Base-by-base conservation (phyloP, 2,113 vertebrate species). In the Fukomys damarensis region DNA sequence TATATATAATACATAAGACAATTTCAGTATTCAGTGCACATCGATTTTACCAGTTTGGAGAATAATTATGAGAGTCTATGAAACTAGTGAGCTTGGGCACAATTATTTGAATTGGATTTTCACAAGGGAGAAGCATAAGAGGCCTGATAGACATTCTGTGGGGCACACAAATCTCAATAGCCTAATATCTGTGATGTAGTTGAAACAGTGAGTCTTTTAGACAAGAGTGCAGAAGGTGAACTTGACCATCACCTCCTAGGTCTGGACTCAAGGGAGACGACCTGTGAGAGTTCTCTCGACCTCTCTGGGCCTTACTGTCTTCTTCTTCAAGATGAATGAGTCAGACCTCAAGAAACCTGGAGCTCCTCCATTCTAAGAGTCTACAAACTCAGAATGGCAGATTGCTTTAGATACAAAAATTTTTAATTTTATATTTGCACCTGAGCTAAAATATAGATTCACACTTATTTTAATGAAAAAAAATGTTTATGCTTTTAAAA, bases 401-500 rank as follows among this genome's bases (percentile, higher is more conserved):
- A 16, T 52, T 58, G 32, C 20, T 96, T 46, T 82, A 58, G 32
- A 0, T 3, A 38, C 32, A 82, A 41, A 77, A 72, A 20, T 0
- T 2, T 43, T 77, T 8, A 95, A 56, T 61, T 93, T 70, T 2
- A 8, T 10, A 3, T 66, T 79, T 91, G 41, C 0, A 14, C 91
- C 89, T 93, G 58, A 74, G 35, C 7, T 28, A 94, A 96, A 96
- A 22, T 20, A 41, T 52, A 3, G 9, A 35, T 58, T 32, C 8
- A 93, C 80, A 43, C 28, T 90, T 93, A 92, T 83, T 74, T 8
- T 80, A 63, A 65, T 80, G n/a, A n/a, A n/a, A 89, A 74, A 85
- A 94, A 92, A 80, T 41, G 19, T 63, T 96, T 59, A 46, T 16
- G 32, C 16, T 92, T 92, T 76, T 87, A 58, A 59, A n/a, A n/a